Evolutionary conservation across 2,797 vertebrate species (phyloP).

Genomic region (Parauchenoglanis punctatus): DNA sequence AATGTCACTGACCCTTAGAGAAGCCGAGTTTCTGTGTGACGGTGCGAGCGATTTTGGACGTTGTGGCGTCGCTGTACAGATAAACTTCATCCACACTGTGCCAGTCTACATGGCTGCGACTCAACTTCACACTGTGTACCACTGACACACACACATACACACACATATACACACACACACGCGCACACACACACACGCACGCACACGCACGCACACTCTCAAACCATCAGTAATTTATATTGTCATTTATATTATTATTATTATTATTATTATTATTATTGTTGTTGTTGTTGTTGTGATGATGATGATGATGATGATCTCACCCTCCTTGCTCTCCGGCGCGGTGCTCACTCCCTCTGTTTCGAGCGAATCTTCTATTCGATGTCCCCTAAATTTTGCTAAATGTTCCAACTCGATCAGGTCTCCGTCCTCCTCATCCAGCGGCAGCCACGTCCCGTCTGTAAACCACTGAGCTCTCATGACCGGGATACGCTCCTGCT

Average conservation of each 20-base stretch:
- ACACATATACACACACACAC: not conserved
- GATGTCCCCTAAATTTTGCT: slow-evolving; percentile 84
- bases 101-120: slow-evolving; percentile 89
- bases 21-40: slow-evolving; percentile 97
- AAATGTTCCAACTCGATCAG: slow-evolving; percentile 90
- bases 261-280: not conserved
- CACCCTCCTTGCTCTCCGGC: slow-evolving; percentile 88
- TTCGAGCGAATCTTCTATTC: slow-evolving; percentile 87
- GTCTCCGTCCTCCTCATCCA: slow-evolving; percentile 94
- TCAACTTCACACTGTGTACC: not conserved
- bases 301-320: not conserved
- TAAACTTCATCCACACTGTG: slow-evolving; percentile 83
- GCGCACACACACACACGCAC: too few relatives aligned
- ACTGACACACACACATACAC: not conserved
- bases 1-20: slow-evolving; percentile 88
- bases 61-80: slow-evolving; percentile 85
- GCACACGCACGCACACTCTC: too few relatives aligned
- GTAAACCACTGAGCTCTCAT: slow-evolving; percentile 97
- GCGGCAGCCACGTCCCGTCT: slow-evolving; percentile 91
- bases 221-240: not conserved
- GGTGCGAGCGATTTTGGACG: slow-evolving; percentile 96
- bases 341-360: slow-evolving; percentile 81
- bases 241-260: slow-evolving; percentile 49
- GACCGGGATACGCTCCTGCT: slow-evolving; percentile 90
- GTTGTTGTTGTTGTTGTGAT: not conserved